Percentiles rank a stretch among this genome's conserved stretches.
These are phyloP conservation scores for Gorsachius magnificus DNA, from an alignment of 2,797 vertebrate genomes.

Conservation along the genomic window DNA sequence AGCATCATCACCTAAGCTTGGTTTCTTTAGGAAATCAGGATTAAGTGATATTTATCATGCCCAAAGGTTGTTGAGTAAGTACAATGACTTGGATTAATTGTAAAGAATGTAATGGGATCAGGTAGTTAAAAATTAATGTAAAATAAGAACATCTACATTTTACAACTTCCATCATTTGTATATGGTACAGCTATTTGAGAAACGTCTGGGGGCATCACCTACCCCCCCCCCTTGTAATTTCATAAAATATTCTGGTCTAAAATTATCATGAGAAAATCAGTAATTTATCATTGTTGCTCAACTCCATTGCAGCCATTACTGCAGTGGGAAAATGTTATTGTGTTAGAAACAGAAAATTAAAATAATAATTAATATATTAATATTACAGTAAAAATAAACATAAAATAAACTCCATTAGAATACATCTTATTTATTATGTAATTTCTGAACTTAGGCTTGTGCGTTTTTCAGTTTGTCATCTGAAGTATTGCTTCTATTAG, in stretches of 20 bases:
- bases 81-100: not conserved
- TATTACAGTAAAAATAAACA: no score
- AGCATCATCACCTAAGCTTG: not conserved
- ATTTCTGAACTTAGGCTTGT: not conserved
- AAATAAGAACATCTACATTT: not conserved
- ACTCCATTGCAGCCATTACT: not conserved
- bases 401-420: no score
- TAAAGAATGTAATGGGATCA: not conserved
- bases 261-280: not conserved
- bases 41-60: not conserved
- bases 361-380: no score
- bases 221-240: not conserved
- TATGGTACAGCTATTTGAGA: not conserved
- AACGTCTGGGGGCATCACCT: not conserved
- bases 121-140: not conserved
- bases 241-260: not conserved
- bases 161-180: not conserved
- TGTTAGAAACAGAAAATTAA: not conserved
- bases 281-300: not conserved
- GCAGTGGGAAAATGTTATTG: not conserved
- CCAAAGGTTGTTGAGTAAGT: not conserved
- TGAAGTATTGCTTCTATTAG: not conserved
- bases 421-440: not conserved
- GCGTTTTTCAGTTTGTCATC: not conserved
- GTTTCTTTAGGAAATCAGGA: not conserved